phyloP scores from a whole-genome alignment of 1,140 invertebrate genomes.

The Orussus abietinus region DNA sequence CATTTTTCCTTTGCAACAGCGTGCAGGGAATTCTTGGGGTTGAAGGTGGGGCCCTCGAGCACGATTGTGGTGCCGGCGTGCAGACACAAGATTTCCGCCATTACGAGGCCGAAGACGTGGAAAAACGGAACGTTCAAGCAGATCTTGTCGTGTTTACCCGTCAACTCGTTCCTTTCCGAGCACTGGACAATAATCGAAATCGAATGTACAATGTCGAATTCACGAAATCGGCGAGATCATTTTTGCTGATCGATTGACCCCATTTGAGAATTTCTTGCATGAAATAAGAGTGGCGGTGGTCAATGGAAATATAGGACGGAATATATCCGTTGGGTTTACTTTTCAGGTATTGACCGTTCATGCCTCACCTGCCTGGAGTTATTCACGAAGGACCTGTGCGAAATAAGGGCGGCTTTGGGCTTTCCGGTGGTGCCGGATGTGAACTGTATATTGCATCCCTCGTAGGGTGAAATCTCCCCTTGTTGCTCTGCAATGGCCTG shows the following conservation, averaged over 20 bases:
- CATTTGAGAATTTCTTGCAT: no score
- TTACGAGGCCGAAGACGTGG: constrained; percentile 82
- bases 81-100: constrained; percentile 62
- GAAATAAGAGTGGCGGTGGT: no score
- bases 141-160: constrained; percentile 55
- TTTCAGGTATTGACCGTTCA: background rate
- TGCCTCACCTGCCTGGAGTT: constrained; percentile 63
- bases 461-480: constrained; percentile 59
- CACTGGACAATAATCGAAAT: background rate
- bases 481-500: constrained; percentile 34
- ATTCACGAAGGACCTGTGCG: constrained; percentile 82
- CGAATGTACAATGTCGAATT: background rate
- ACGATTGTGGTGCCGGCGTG: constrained; percentile 68
- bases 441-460: constrained; percentile 77
- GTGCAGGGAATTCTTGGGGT: constrained; percentile 63
- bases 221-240: no score
- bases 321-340: no score
- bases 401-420: constrained; percentile 83
- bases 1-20: constrained; percentile 72
- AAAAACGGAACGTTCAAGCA: constrained; percentile 88
- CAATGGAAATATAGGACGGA: no score
- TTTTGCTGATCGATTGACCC: no score
- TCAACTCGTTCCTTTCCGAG: constrained; percentile 57
- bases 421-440: constrained; percentile 86
- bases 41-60: constrained; percentile 66